Evolutionary conservation across 2,888 invertebrate genomes (phyloP).

Genomic region (Mongoloraphidia duomilia): DNA sequence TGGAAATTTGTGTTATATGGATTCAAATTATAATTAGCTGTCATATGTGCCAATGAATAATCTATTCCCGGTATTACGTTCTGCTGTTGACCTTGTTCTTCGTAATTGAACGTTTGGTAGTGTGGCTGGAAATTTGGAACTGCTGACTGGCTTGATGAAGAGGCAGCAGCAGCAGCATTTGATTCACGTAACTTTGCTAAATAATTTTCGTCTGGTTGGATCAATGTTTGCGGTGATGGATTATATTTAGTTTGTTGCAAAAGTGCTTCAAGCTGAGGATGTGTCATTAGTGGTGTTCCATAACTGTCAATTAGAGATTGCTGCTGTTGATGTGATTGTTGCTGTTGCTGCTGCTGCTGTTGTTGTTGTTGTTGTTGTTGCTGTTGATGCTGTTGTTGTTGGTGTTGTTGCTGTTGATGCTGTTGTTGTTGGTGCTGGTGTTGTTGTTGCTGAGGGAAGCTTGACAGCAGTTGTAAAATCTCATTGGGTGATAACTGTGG

Average conservation of each 20-base stretch:
- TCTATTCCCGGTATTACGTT: too few species aligned
- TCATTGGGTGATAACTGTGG: background rate
- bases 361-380: constrained; percentile 13
- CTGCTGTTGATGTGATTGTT: constrained; percentile 10
- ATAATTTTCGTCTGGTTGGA: constrained; percentile 36
- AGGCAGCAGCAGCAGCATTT: constrained; percentile 29
- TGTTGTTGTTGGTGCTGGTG: constrained; percentile 18
- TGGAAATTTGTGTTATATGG: constrained; percentile 6
- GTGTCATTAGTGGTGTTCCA: constrained; percentile 30
- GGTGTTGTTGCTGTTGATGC: constrained; percentile 20
- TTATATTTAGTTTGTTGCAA: constrained; percentile 27
- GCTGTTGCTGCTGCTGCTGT: constrained; percentile 8
- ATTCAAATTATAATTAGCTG: constrained; percentile 22
- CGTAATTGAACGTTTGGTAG: constrained; percentile 32
- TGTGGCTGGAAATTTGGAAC: constrained; percentile 26
- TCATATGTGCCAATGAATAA: constrained; percentile 22
- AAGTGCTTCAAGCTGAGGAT: constrained; percentile 29
- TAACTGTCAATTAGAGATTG: constrained; percentile 30
- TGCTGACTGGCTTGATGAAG: constrained; percentile 16
- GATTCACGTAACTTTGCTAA: constrained; percentile 34
- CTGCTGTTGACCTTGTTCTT: constrained; percentile 25
- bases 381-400: constrained; percentile 16
- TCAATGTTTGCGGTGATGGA: constrained; percentile 24
- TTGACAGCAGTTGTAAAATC: constrained; percentile 27
- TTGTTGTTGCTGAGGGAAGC: constrained; percentile 26